Percentiles rank a stretch among this genome's conserved stretches.
These are phyloP conservation scores for Sebastes nivosus DNA, from an alignment of 2,797 vertebrate species.

Conservation along the genomic window DNA sequence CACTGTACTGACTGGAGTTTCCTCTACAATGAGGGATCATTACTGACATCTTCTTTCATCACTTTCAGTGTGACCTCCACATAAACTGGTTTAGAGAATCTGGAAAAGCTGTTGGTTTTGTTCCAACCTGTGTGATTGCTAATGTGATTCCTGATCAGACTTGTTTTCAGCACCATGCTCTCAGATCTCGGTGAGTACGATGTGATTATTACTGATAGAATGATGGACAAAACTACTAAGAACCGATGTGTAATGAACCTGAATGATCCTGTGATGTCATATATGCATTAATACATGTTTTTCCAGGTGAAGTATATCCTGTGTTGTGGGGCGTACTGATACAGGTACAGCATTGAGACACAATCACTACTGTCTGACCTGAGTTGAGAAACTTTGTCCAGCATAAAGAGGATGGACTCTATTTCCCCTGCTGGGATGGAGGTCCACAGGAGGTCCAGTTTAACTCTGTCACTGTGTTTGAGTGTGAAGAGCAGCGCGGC, in stretches of 20 bases:
- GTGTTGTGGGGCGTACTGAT: background rate
- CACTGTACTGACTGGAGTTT: background rate
- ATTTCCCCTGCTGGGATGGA: conserved; percentile 33
- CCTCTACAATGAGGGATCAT: no score
- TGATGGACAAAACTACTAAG: background rate
- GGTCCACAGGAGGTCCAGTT: conserved; percentile 61
- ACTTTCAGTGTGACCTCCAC: background rate
- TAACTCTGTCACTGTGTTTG: conserved; percentile 46
- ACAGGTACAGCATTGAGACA: background rate
- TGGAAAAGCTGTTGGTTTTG: no score
- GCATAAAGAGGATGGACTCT: background rate
- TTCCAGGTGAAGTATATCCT: background rate
- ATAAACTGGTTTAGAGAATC: background rate
- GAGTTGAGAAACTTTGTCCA: conserved; percentile 43
- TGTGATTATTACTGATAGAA: background rate
- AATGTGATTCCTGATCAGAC: no score
- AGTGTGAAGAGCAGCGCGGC: conserved; percentile 65
- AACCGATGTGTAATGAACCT: background rate
- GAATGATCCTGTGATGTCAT: background rate
- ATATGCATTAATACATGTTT: background rate
- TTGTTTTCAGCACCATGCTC: no score
- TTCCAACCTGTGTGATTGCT: no score
- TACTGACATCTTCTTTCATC: background rate
- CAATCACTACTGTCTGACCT: conserved; percentile 20
- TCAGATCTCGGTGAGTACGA: background rate